Base-by-base conservation (phyloP, 2,888 invertebrate genomes). In the Campoplex nolae region DNA sequence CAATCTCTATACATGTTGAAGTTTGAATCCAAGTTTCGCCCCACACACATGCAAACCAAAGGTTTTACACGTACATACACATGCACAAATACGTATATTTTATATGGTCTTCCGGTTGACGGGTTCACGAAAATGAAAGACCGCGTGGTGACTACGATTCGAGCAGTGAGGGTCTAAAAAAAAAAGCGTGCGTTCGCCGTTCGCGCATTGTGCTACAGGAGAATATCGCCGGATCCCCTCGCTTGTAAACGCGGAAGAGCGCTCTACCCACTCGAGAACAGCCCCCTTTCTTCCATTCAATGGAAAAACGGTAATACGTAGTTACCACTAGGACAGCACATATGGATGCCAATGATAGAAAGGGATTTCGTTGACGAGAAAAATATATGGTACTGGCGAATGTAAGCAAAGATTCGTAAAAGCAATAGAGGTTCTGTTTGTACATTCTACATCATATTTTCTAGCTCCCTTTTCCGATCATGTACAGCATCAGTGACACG, bases 81-180 rank as follows among this genome's bases (percentile, higher is more conserved):
- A 76, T 28, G 45, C 48, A 23, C 58, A 45, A 18, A 75, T 45
- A 32, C 9, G 58, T 35, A 77, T 23, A 77, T 51, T 18, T 18
- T 62, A 80, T 71, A 68, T 42, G 74, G 74, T 78, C 77, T 87
- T 87, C 87, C 87, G 82, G 87, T 82, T 74, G 81, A 87, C 70
- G 84, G 35, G 77, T 54, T 81, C 23, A 54, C 77, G 54, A 78
- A 78, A 78, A 84, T 77, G 84, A 80, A 80, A 73, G 76, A 51
- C 76, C 83, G 42, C 48, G 80, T 67, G 75, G 42, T 70, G 62
- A 65, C 77, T 81, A 81, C 67, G 76, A 16, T 62, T 70, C 9
- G 51, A 54, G 65, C 32, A 56, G 35, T 18, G 62, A 58, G 80
- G 78, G 73, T 76, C 51, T 51, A 32, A 42, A 23, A 74, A 81